These are phyloP conservation scores for Acleris emargana DNA, from an alignment of 2,888 invertebrate species.

Conservation along the genomic window DNA sequence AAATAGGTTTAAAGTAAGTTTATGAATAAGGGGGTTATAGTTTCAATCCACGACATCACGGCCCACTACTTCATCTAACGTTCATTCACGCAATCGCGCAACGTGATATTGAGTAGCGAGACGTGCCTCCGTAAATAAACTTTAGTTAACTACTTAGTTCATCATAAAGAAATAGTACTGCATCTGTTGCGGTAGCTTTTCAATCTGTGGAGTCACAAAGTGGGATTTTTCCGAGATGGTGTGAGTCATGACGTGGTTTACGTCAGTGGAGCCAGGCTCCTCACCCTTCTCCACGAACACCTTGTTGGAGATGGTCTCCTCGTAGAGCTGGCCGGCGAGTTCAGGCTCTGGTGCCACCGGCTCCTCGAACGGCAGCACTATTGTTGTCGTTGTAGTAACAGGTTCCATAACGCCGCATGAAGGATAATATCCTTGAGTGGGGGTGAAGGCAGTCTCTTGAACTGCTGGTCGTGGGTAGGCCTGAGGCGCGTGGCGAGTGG, in stretches of 20 bases:
- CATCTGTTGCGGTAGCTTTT: conserved; percentile 71
- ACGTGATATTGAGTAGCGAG: no score
- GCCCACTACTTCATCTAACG: no score
- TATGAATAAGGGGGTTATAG: not conserved
- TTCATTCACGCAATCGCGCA: no score
- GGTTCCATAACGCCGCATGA: conserved; percentile 61
- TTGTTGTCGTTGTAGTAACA: conserved; percentile 49
- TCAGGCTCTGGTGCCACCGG: conserved; percentile 61
- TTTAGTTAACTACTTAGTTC: conserved; percentile 43
- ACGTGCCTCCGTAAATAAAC: no score
- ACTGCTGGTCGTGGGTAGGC: conserved; percentile 63
- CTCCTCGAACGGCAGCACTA: conserved; percentile 54
- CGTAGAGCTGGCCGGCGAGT: conserved; percentile 69
- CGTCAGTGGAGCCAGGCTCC: conserved; percentile 66
- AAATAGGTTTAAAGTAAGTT: no score
- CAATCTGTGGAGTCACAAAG: conserved; percentile 67
- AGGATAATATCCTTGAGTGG: conserved; percentile 52
- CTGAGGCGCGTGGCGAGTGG: conserved; percentile 51
- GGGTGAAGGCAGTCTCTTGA: conserved; percentile 62
- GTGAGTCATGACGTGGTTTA: conserved; percentile 74
- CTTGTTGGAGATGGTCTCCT: conserved; percentile 70
- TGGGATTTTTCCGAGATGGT: conserved; percentile 72
- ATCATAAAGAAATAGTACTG: conserved; percentile 72
- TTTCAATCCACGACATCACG: not conserved
- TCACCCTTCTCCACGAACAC: conserved; percentile 67